A percentile compares a stretch with the other conserved stretches of the same genome.
Evolutionary conservation across 2,888 invertebrate species (phyloP).

Genomic region (Cryptocheilus praepositus): DNA sequence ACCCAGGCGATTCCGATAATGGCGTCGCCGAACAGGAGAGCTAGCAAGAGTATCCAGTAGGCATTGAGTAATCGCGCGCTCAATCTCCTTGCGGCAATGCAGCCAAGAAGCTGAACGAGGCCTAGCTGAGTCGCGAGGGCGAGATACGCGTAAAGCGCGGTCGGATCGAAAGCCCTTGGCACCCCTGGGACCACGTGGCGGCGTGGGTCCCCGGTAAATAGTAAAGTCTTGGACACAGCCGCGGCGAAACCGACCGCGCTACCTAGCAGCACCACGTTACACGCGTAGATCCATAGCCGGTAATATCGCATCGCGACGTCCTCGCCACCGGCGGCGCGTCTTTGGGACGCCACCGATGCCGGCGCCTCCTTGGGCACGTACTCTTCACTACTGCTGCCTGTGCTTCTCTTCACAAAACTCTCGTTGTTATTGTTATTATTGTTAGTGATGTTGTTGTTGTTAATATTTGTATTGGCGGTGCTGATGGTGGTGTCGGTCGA

Average conservation of each 20-base stretch:
- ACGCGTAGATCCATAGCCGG: constrained; percentile 94
- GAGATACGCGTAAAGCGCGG: constrained; percentile 89
- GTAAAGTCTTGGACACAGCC: constrained; percentile 83
- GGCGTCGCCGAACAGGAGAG: constrained; percentile 88
- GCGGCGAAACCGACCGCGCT: constrained; percentile 88
- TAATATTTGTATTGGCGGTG: constrained; percentile 45
- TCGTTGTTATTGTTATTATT: constrained; percentile 42
- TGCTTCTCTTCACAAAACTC: constrained; percentile 31
- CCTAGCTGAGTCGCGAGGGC: constrained; percentile 85
- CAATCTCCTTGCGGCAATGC: constrained; percentile 87
- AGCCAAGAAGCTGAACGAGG: constrained; percentile 85
- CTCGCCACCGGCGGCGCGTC: constrained; percentile 75
- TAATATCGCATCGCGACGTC: constrained; percentile 86
- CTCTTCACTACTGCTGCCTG: constrained; percentile 36
- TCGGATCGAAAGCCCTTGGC: constrained; percentile 84
- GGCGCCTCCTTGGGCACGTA: constrained; percentile 50
- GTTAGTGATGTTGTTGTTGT: constrained; percentile 31
- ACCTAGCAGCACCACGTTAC: constrained; percentile 90
- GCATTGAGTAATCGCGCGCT: constrained; percentile 88
- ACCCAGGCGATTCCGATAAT: constrained; percentile 91
- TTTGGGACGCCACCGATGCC: constrained; percentile 56
- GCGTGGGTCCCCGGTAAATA: constrained; percentile 81
- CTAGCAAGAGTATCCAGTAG: constrained; percentile 88
- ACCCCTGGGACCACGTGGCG: constrained; percentile 85
- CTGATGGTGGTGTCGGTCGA: constrained; percentile 45